These are phyloP conservation scores for Gnathonemus longibarbis DNA, from an alignment of 2,113 vertebrate genomes.

Conservation along the genomic window DNA sequence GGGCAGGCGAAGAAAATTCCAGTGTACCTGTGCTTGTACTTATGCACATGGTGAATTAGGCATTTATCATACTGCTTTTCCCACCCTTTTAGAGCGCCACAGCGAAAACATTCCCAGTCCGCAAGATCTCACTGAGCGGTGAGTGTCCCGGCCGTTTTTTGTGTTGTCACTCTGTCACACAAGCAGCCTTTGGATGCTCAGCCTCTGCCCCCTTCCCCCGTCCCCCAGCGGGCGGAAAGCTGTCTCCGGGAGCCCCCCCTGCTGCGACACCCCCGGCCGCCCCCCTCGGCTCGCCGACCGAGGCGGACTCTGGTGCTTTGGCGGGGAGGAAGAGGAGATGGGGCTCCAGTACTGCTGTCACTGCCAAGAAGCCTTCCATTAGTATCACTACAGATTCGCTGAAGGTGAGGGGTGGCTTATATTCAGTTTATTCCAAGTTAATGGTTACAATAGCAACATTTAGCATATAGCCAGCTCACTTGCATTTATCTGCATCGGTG, in stretches of 20 bases:
- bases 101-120: slow-evolving; percentile 57
- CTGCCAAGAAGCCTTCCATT: slow-evolving; percentile 83
- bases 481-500: background rate
- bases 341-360: slow-evolving; percentile 78
- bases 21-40: background rate
- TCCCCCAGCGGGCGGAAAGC: slow-evolving; percentile 51
- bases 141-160: slow-evolving; percentile 35
- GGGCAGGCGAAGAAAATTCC: background rate
- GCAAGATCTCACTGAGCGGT: slow-evolving; percentile 62
- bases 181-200: background rate
- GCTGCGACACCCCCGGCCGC: background rate
- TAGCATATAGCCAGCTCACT: background rate
- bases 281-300: slow-evolving; percentile 46
- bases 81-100: slow-evolving; percentile 49
- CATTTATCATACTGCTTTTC: background rate
- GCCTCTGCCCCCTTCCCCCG: background rate
- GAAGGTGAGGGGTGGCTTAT: slow-evolving; percentile 61
- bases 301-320: slow-evolving; percentile 59
- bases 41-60: background rate
- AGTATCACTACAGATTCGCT: slow-evolving; percentile 88
- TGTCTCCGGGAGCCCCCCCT: slow-evolving; percentile 40
- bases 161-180: background rate
- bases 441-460: background rate
- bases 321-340: slow-evolving; percentile 77
- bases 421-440: background rate